phyloP scores from a whole-genome alignment of 30 jellyfish, hydroid and myxozoan species.

The Chrysaora quinquecirrha region DNA sequence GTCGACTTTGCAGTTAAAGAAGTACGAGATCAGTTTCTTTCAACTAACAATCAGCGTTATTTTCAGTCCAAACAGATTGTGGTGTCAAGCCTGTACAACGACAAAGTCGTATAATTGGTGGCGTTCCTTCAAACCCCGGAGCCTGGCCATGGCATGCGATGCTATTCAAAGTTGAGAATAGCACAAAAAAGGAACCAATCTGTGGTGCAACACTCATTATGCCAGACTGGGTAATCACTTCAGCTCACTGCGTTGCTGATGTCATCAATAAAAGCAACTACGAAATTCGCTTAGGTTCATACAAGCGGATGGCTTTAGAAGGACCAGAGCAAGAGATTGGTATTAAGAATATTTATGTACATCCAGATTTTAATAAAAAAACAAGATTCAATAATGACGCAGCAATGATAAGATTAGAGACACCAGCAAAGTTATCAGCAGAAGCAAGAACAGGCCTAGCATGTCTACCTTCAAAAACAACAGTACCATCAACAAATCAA shows the following conservation, averaged over 20 bases:
- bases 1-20: no score
- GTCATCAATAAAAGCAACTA: constrained; percentile 12
- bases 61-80: constrained; percentile 1
- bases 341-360: constrained; percentile 45
- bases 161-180: constrained; percentile 10
- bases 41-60: no score
- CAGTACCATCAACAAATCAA: constrained; percentile 28
- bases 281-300: constrained; percentile 15
- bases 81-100: not conserved
- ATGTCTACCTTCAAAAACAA: constrained; percentile 22
- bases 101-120: constrained; percentile 60
- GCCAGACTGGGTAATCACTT: constrained; percentile 70
- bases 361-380: constrained; percentile 44
- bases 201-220: constrained; percentile 71
- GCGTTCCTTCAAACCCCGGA: constrained; percentile 57
- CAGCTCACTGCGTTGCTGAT: constrained; percentile 81
- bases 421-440: constrained; percentile 39
- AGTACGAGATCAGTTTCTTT: no score
- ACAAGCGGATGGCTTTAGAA: constrained; percentile 4
- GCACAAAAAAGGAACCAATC: not conserved
- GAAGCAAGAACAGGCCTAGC: constrained; percentile 23
- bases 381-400: constrained; percentile 37
- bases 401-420: constrained; percentile 55
- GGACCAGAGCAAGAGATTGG: constrained; percentile 20
- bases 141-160: constrained; percentile 89